Base-by-base conservation (phyloP, 2,797 vertebrate genomes). In the Pelodytes ibericus region DNA sequence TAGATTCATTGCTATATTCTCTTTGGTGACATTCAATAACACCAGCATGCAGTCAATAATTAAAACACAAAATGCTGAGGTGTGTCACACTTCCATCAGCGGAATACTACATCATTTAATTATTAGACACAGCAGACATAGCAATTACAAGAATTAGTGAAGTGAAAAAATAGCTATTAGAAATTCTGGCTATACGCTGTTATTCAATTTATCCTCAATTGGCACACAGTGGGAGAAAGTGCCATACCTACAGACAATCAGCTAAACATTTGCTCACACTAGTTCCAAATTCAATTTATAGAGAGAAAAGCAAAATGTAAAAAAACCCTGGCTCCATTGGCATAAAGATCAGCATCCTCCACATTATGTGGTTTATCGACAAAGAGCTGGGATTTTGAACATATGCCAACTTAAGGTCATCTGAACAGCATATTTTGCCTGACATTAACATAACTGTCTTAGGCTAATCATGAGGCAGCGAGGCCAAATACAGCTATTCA, bases 71-170 rank as follows among this genome's bases (percentile, higher is more conserved):
- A 95, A 93, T 85, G 88, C 87, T 90, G 91, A 95, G 92, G 93
- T 94, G 90, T 92, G 88, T 93, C 91, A 87, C 87, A 89, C 87
- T 91, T 86, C 86, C 90, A 96, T 97, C 96, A 96, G 95, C 95
- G 93, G 92, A 93, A 95, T 95, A 95, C 93, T 95, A 95, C 93
- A 94, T 95, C 91, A 92, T 93, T 93, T 96, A 96, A 98, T 98
- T 96, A 98, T 96, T 93, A 71, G 92, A 93, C 93, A 94, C 92
- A 88, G 95, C 96, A 95, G 95, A 93, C 93, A 93, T 95, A 93
- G 91, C 95, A 98, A 97, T 98, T 98, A 97, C 92, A 95, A 95
- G 95, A 96, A 95, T 95, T 95, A 97, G 94, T 93, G 93, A 95
- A 96, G 95, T 96, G 95, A 90, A 95, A 92, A 95, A 95, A 93